Conservation (phyloP, 2,888 invertebrate genomes). For the Cheilosia pagana region DNA sequence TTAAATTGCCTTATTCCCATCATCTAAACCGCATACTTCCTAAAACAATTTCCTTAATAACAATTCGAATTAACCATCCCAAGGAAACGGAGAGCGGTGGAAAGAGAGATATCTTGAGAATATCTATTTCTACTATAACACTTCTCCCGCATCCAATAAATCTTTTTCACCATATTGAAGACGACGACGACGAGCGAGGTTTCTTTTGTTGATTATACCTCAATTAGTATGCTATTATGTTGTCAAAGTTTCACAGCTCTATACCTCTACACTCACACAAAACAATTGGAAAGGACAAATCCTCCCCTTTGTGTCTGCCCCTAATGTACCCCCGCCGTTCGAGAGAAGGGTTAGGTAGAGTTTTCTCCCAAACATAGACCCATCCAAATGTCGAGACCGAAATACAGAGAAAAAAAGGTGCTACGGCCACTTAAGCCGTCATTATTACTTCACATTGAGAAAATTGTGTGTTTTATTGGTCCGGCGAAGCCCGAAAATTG, state of each 20-base stretch:
- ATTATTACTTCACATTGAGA: constrained; percentile 60
- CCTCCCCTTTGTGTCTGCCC: constrained; percentile 3
- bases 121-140: constrained; percentile 6
- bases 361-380: constrained; percentile 3
- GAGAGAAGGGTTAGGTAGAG: constrained; percentile 2
- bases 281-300: constrained; percentile 45
- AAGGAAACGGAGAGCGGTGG: neutral
- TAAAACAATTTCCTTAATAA: constrained; percentile 55
- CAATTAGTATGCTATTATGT: constrained; percentile 68
- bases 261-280: constrained; percentile 32
- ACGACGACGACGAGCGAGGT: constrained; percentile 5
- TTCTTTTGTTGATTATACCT: constrained; percentile 62
- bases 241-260: constrained; percentile 62
- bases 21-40: constrained; percentile 37
- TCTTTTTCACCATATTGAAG: constrained; percentile 45
- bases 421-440: constrained; percentile 49
- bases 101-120: constrained; percentile 26
- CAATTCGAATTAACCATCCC: constrained; percentile 37
- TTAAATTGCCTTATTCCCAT: constrained; percentile 25
- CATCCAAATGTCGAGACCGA: constrained; percentile 3
- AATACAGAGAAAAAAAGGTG: constrained; percentile 6
- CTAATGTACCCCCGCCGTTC: neutral
- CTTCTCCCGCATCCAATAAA: constrained; percentile 38
- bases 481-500: constrained; percentile 44
- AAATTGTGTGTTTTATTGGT: constrained; percentile 65